Evolutionary conservation across 2,888 invertebrate species (phyloP).

Genomic region (Stenchaetothrips biformis): DNA sequence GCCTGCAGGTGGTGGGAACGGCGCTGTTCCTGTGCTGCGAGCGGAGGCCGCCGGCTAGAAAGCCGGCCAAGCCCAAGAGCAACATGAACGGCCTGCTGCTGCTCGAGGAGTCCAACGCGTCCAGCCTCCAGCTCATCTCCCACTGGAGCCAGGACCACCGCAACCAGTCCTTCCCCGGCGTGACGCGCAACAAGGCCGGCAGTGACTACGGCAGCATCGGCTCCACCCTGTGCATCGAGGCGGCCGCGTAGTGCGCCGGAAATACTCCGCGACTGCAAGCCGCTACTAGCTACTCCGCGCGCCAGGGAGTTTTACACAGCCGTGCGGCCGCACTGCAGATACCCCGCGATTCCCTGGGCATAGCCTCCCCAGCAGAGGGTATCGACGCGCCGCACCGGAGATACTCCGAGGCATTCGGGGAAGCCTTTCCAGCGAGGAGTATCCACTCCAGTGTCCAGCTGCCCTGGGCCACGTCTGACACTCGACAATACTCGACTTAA

Average conservation of each 20-base stretch:
- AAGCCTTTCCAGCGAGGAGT: background rate
- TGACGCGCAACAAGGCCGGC: conserved; percentile 12
- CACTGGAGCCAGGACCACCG: background rate
- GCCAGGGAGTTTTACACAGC: no score
- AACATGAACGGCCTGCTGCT: background rate
- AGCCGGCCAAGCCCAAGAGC: background rate
- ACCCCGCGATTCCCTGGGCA: no score
- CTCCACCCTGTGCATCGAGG: conserved; percentile 4
- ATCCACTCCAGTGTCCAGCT: background rate
- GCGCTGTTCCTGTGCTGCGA: conserved; percentile 11
- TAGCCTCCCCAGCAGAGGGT: no score
- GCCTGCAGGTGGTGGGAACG: background rate
- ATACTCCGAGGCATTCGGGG: no score
- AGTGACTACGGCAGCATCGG: conserved; percentile 15
- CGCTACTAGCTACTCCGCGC: no score
- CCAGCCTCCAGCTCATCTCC: background rate
- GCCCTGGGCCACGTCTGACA: background rate
- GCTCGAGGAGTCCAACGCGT: background rate
- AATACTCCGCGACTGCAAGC: no score
- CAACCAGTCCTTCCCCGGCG: background rate
- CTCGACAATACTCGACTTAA: conserved; percentile 15
- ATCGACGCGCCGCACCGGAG: no score
- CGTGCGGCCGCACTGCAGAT: no score
- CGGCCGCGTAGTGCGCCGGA: background rate
- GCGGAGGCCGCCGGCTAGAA: background rate